Percentiles rank a stretch among this genome's conserved stretches.
Conservation (phyloP, 2,797 vertebrate species). For the Brachyrhaphis roseni region DNA sequence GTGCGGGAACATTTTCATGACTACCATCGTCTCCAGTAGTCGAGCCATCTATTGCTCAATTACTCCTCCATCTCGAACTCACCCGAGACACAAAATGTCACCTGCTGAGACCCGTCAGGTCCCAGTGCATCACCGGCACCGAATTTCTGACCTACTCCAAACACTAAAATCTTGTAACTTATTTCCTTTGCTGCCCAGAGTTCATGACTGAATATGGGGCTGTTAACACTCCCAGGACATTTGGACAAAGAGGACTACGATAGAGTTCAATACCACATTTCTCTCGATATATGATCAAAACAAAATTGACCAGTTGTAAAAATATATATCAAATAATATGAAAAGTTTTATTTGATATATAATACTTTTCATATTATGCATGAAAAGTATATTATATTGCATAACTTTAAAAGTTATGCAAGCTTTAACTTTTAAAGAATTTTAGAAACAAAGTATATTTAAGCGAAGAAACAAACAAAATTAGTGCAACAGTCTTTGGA, state of each 20-base stretch:
- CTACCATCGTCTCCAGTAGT: constrained; percentile 61
- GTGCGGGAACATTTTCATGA: constrained; percentile 73
- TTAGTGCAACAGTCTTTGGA: background rate
- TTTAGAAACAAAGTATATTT: background rate
- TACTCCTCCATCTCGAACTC: constrained; percentile 60
- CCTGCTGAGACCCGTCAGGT: constrained; percentile 64
- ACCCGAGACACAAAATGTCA: constrained; percentile 57
- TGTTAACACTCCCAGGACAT: constrained; percentile 39
- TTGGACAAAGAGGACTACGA: constrained; percentile 10
- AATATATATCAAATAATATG: background rate
- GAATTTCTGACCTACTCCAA: constrained; percentile 80
- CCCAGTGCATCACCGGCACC: constrained; percentile 62
- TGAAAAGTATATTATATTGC: too few relatives aligned
- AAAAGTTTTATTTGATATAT: background rate
- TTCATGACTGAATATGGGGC: constrained; percentile 56
- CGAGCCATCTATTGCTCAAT: constrained; percentile 72
- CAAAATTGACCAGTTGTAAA: constrained; percentile 19
- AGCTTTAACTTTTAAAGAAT: background rate
- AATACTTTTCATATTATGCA: too few relatives aligned
- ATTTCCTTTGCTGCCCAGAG: constrained; percentile 55
- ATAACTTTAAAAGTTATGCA: too few relatives aligned
- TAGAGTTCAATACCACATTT: background rate
- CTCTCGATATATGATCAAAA: constrained; percentile 10
- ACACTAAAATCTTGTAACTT: constrained; percentile 61
- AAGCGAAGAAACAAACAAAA: background rate